Base-by-base conservation (phyloP, 2,888 invertebrate genomes). In the Philonicus albiceps region DNA sequence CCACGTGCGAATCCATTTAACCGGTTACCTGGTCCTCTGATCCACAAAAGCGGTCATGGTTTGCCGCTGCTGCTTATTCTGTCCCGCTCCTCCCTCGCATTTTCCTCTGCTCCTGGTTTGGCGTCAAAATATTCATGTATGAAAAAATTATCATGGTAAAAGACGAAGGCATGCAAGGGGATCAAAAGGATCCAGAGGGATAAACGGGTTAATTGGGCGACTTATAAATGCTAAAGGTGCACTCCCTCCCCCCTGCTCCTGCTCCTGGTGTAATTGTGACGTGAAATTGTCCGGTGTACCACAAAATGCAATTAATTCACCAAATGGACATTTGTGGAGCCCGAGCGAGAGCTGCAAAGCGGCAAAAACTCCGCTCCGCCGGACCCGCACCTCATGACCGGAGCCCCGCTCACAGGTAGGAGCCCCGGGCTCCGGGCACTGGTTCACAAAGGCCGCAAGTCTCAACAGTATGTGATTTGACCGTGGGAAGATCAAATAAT, bases 401-500 rank as follows among this genome's bases (percentile, higher is more conserved):
- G 27, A 2, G 22, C 64, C 64, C 22, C 27, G 72, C 73, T 5
- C 72, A 84, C 72, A 84, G 84, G 84, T 84, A 84, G 84, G 73
- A 84, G 64, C 64, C 19, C 55, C 40, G 73, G 40, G 16, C 40
- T 43, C 27, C 73, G 22, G 34, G 11, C 64, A 64, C 11, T 40
- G 34, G 84, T 30, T 84, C 84, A 84, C 84, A 84, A 84, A 84
- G 72, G 40, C 73, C 84, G 84, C 73, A 72, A 72, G 73, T 72
- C 84, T 84, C 73, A 73, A 84, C 73, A 85, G 78, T 87, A 73
- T 86, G 86, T 86, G 83, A 87, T 85, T 87, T 87, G 86, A 88
- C 88, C 88, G 88, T 88, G 88, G 88, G 88, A 88, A 88, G 87
- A 88, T 88, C 86, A 88, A 88, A 88, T 88, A 88, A 88, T 88